Evolutionary conservation across 2,888 invertebrate genomes (phyloP), one percentile per base, ranked within the genome.

Genomic region (Eupithecia insigniata): DNA sequence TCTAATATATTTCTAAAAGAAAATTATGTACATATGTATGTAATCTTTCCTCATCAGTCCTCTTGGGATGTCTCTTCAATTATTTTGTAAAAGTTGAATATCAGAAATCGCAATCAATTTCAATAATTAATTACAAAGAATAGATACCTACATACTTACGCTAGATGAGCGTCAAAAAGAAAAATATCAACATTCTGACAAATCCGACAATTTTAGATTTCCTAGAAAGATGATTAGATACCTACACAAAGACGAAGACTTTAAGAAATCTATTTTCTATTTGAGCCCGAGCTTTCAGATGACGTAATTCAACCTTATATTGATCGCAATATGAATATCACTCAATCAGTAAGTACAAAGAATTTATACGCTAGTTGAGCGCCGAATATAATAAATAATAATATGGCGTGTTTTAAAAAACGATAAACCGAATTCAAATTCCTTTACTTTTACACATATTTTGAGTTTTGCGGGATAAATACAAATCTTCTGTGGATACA

Each of bases 211-310:
- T 51, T 51, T 51, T 55, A 55, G 12, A 55, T 26, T 55, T 55
- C 55, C 55, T 55, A 55, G 26, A 26, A 51, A 51, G 2, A 26
- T 55, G 26, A 60, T 30, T 60, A 30, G 30, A 60, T 8, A 12
- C 26, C 55, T n/a, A n/a, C n/a, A n/a, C 26, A 22, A 18, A 60
- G 28, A 30, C 58, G 18, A 12, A 18, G 43, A 14, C 32, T n/a
- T 51, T 39, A 18, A 34, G 32, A 55, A 67, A 67, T 71, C 28
- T 51, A 71, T 71, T 71, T 67, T 61, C 61, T 51, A 71, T 70
- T 70, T 28, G 34, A 51, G 46, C 70, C 32, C 30, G 43, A 66
- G 66, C 58, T 70, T 70, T 46, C 46, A 46, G 46, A 7, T 36
- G 10, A 18, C 51, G 14, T 36, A 34, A 46, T n/a, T 60, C 60